Base-by-base conservation (phyloP, 2,113 vertebrate genomes). In the Drymodes brunneopygia region DNA sequence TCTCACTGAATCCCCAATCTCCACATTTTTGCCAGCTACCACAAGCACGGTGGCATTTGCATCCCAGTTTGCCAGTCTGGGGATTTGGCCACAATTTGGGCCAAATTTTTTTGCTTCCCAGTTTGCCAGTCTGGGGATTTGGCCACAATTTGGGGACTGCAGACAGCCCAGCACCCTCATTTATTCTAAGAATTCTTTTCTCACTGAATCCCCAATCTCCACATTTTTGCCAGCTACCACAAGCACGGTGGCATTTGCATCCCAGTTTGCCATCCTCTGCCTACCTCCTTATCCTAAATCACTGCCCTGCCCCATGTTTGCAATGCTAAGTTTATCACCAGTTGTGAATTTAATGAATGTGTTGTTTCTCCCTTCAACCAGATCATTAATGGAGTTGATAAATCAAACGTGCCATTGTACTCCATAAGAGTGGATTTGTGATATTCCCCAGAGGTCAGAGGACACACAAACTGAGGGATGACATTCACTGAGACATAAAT, bases 21-120 rank as follows among this genome's bases (percentile, higher is more conserved):
- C 24, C 38, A 36, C 12, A 6, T 69, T 58, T 87, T 48, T 64
- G 6, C 5, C 53, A 35, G 16, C 48, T 78, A 6, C 24, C 15
- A n/a, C 0, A 1, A 72, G 79, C 67, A 8, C 0, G 0, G 44
- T 3, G 51, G 18, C 2, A 1, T 36, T 21, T 10, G 2, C 3
- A 1, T 40, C 14, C 47, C 2, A 2, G 38, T 70, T 42, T 61
- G 24, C 11, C n/a, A n/a, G n/a, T n/a, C n/a, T n/a, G n/a, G n/a
- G n/a, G n/a, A n/a, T n/a, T n/a, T n/a, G n/a, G n/a, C n/a, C n/a
- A n/a, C n/a, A n/a, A n/a, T n/a, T n/a, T n/a, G n/a, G n/a, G n/a
- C n/a, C n/a, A n/a, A n/a, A n/a, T n/a, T n/a, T n/a, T n/a, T n/a
- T n/a, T n/a, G n/a, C n/a, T n/a, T n/a, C n/a, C n/a, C n/a, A n/a